Base-by-base conservation (phyloP, 2,888 invertebrate genomes). In the Euplagia quadripunctaria region DNA sequence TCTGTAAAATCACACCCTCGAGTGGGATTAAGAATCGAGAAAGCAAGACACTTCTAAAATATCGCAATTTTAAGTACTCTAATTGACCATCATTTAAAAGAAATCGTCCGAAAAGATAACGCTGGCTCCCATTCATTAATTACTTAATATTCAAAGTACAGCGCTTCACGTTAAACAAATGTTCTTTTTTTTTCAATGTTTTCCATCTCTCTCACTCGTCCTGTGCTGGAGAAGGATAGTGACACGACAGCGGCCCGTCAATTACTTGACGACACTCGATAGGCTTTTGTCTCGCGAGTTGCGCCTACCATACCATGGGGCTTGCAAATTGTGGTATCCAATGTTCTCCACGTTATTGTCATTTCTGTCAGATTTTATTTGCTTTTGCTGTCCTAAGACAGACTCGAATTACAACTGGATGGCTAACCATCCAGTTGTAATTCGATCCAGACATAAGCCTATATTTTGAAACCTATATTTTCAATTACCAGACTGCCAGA, bases 211-310 rank as follows among this genome's bases (percentile, higher is more conserved):
- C 46, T 82, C 55, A 20, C 0, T 20, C 64, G 17, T 41, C 43
- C 0, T 2, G 5, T 71, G 74, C 46, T 31, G 42, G 66, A 75
- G 14, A 68, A 66, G 61, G 75, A 74, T 1, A 20, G 70, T 43
- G 12, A 71, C 52, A 71, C 42, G 74, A 68, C 63, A 77, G 52
- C 49, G 66, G 49, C 42, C 73, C 83, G 79, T 79, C 83, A 83
- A 83, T 79, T 84, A 84, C 77, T 83, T 75, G 81, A 79, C 80
- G 79, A 77, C 73, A 77, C 77, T 84, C 76, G 82, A 83, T 84
- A 76, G 85, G 81, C 80, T 84, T 80, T 84, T 82, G 83, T 84
- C 80, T 82, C 74, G 74, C 69, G 80, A 82, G 66, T 79, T 68
- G 77, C 69, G 78, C 70, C 72, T 72, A 64, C 65, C 1, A 52